Conservation (phyloP, 2,888 invertebrate species). For the Caenorhabditis sp. region DNA sequence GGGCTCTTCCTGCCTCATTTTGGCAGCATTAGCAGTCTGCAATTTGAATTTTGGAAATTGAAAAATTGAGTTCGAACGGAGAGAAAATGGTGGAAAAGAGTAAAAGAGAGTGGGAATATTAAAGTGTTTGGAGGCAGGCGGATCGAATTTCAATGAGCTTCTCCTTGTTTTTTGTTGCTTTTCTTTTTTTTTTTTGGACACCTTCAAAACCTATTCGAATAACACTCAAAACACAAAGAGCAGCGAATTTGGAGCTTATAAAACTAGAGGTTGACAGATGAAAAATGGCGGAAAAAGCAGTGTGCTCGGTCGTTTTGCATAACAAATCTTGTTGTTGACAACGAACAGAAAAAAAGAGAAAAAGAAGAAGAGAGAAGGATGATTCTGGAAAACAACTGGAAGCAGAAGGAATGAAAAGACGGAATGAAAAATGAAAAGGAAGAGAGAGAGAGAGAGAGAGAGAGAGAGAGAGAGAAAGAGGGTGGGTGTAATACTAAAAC, state of each 20-base stretch:
- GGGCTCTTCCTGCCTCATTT: constrained; percentile 5
- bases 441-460: constrained; percentile 7
- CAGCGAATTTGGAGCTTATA: background rate
- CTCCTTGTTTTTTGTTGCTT: constrained; percentile 17
- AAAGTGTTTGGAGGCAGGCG: constrained; percentile 10
- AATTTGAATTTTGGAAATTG: background rate
- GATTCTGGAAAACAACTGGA: no score
- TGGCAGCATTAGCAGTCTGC: constrained; percentile 11
- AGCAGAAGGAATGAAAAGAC: background rate
- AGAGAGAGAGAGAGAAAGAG: background rate
- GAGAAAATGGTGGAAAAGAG: constrained; percentile 1
- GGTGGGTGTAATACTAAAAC: constrained; percentile 14
- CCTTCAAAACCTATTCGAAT: background rate
- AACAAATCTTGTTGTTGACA: constrained; percentile 17
- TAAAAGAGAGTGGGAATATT: no score
- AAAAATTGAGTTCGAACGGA: constrained; percentile 1
- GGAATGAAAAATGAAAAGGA: background rate
- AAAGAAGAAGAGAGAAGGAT: background rate
- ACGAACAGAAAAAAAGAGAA: background rate
- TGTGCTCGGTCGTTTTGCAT: background rate
- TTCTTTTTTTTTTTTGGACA: constrained; percentile 4
- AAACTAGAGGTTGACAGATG: background rate
- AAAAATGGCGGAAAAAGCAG: background rate
- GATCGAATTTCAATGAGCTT: constrained; percentile 18
- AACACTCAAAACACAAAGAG: background rate